A percentile compares a stretch with the other conserved stretches of the same genome.
These are phyloP conservation scores for Galbula dea DNA, from an alignment of 2,113 vertebrate species.

Conservation along the genomic window DNA sequence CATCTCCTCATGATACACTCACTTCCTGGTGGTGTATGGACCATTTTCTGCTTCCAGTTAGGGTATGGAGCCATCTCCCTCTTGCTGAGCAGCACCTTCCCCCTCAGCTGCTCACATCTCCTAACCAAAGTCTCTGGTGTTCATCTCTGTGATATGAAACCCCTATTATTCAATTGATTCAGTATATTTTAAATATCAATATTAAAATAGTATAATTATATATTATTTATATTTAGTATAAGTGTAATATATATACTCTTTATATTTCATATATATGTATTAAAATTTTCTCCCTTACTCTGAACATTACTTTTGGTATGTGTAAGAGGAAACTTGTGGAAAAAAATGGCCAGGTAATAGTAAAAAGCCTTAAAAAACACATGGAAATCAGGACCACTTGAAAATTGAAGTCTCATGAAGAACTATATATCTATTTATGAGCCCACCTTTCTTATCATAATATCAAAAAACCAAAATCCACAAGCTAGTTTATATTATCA, in stretches of 20 bases:
- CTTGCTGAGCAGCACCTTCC: neutral
- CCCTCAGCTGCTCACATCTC: neutral
- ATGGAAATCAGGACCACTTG: neutral
- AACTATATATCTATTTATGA: neutral
- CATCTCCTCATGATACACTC: neutral
- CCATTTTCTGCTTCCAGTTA: neutral
- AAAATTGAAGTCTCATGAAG: neutral
- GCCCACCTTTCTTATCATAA: neutral
- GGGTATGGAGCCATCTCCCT: neutral
- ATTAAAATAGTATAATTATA: neutral
- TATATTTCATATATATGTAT: neutral
- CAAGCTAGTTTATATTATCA: neutral
- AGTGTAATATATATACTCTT: neutral
- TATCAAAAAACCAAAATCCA: neutral
- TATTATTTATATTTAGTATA: neutral
- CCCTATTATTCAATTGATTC: neutral
- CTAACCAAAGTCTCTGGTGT: neutral
- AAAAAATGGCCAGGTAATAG: neutral
- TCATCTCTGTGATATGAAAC: neutral
- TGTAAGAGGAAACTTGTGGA: neutral
- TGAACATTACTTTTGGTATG: neutral
- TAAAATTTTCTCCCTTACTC: neutral
- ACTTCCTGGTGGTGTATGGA: accelerated
- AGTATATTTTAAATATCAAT: neutral
- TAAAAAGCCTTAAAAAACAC: neutral